Conservation (phyloP, 2,113 vertebrate species). For the Triplophysa siluroides region DNA sequence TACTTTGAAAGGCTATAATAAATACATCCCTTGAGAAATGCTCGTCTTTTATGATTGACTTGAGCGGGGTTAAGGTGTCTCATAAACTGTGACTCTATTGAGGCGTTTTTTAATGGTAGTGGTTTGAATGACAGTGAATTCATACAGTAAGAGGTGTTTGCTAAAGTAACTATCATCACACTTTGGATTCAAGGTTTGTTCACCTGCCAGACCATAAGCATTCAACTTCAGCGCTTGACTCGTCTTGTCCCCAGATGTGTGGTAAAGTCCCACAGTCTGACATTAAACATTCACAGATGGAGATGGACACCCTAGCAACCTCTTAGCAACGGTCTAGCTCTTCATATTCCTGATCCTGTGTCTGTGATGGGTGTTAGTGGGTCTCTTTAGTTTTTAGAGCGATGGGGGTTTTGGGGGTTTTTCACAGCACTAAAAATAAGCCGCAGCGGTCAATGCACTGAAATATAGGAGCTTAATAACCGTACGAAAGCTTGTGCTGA, state of each 20-base stretch:
- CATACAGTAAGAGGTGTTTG: too few relatives aligned
- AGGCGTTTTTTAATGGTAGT: not conserved
- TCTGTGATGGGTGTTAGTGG: too few relatives aligned
- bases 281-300: not conserved
- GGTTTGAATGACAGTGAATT: too few relatives aligned
- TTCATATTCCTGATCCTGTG: too few relatives aligned
- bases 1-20: conserved; percentile 37
- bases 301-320: too few relatives aligned
- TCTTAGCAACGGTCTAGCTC: too few relatives aligned
- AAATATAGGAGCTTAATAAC: conserved; percentile 52
- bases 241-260: too few relatives aligned
- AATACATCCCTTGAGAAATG: not conserved
- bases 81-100: not conserved
- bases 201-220: too few relatives aligned
- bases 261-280: not conserved
- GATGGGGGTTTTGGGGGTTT: not conserved
- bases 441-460: conserved; percentile 41
- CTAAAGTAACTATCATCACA: too few relatives aligned
- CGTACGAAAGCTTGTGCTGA: conserved; percentile 44
- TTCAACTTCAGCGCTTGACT: too few relatives aligned
- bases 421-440: conserved; percentile 48
- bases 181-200: too few relatives aligned
- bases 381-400: too few relatives aligned
- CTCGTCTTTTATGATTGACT: not conserved
- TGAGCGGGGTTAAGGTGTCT: conserved; percentile 28